Evolutionary conservation across 1,140 invertebrate genomes (phyloP).

Genomic region (Ceratina japonica): DNA sequence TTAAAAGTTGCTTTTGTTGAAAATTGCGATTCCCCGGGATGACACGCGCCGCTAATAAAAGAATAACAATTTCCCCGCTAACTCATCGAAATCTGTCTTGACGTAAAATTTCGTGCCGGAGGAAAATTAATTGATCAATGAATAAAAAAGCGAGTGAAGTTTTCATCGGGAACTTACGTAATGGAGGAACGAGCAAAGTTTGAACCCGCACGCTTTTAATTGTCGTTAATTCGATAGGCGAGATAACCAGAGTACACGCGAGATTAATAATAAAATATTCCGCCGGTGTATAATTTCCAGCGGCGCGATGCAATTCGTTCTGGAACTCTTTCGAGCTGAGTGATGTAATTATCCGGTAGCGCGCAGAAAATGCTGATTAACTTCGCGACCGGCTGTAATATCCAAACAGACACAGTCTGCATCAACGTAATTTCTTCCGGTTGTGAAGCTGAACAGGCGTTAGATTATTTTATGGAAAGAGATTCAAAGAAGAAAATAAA

Average conservation of each 20-base stretch:
- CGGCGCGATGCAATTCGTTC: conserved; percentile 33
- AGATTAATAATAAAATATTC: conserved; percentile 37
- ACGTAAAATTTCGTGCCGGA: neutral
- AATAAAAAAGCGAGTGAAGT: neutral
- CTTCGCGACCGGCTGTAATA: conserved; percentile 15
- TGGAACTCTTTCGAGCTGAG: conserved; percentile 28
- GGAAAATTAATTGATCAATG: neutral
- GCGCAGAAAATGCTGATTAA: conserved; percentile 39
- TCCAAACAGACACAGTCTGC: conserved; percentile 16
- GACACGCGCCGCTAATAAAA: neutral
- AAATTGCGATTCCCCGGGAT: conserved; percentile 21
- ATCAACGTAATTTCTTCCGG: conserved; percentile 24
- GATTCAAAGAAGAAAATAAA: too few species aligned
- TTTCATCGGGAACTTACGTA: neutral
- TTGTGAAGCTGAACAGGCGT: neutral
- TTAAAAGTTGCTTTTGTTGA: conserved; percentile 56
- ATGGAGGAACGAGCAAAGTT: conserved; percentile 18
- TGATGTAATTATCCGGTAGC: conserved; percentile 30
- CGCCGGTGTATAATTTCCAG: conserved; percentile 17
- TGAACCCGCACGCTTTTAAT: conserved; percentile 19
- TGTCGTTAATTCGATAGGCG: conserved; percentile 33
- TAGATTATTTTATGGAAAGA: too few species aligned
- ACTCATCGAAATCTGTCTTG: conserved; percentile 8
- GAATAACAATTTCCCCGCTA: conserved; percentile 3
- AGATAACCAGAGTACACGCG: conserved; percentile 18